phyloP scores from a whole-genome alignment of 92 coral and sea anemone genomes.

The Meandrina meandrites region DNA sequence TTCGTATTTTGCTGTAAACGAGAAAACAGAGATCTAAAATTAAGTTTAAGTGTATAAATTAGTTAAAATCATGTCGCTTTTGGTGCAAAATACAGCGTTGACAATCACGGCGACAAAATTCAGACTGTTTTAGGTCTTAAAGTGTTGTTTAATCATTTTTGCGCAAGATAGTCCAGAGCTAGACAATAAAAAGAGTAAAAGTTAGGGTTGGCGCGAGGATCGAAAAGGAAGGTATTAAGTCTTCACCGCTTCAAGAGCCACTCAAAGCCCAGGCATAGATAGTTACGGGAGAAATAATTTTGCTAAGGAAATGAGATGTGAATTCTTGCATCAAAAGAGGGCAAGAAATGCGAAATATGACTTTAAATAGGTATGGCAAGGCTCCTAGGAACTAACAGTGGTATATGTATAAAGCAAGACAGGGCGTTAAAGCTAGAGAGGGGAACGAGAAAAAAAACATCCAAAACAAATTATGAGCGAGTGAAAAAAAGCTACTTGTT shows the following conservation, averaged over 20 bases:
- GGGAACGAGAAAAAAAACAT: not conserved
- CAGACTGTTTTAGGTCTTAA: not conserved
- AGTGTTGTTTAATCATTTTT: not conserved
- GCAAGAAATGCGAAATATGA: too few species aligned
- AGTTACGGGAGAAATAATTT: too few species aligned
- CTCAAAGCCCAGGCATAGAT: too few species aligned
- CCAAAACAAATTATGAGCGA: not conserved
- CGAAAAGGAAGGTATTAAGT: slow-evolving; percentile 1
- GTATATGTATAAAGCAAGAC: too few species aligned
- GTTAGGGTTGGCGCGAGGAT: not conserved
- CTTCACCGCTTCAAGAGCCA: too few species aligned
- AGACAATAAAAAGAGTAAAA: not conserved
- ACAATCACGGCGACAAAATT: too few species aligned
- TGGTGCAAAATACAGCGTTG: too few species aligned
- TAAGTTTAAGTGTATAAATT: not conserved
- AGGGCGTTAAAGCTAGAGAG: not conserved
- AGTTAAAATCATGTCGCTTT: not conserved
- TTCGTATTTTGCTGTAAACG: not conserved
- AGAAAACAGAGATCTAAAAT: not conserved
- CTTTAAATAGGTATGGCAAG: too few species aligned
- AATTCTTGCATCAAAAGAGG: too few species aligned
- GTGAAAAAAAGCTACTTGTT: not conserved
- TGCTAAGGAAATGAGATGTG: too few species aligned
- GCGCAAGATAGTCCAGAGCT: not conserved
- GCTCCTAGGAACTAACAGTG: too few species aligned